Evolutionary conservation across 2,113 vertebrate species (phyloP).

Genomic region (Dissostichus mawsoni): DNA sequence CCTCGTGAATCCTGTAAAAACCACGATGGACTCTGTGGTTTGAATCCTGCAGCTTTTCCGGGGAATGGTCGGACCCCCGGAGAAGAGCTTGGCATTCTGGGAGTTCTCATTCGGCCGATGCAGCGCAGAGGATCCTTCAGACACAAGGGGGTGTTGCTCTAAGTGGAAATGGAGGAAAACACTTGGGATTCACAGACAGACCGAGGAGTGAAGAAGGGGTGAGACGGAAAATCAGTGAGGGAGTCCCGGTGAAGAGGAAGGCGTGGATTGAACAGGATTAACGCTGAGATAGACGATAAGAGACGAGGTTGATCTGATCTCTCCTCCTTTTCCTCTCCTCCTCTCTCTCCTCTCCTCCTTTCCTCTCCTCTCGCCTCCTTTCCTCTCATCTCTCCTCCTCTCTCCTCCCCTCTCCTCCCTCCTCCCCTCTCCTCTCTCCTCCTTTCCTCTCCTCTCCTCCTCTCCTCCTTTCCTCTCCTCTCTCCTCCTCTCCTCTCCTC

Average conservation of each 20-base stretch:
- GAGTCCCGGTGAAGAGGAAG: conserved; percentile 81
- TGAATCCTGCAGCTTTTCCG: conserved; percentile 10
- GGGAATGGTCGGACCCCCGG: conserved; percentile 33
- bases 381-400: too few relatives aligned
- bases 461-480: too few relatives aligned
- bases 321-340: too few relatives aligned
- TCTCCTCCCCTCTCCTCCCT: too few relatives aligned
- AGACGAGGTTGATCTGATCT: background rate
- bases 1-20: background rate
- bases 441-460: too few relatives aligned
- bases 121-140: conserved; percentile 64
- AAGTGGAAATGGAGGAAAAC: conserved; percentile 6
- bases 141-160: conserved; percentile 19
- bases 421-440: too few relatives aligned
- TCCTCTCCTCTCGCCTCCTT: too few relatives aligned
- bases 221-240: conserved; percentile 41
- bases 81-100: conserved; percentile 82
- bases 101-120: conserved; percentile 80
- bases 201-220: conserved; percentile 79
- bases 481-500: too few relatives aligned
- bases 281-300: background rate
- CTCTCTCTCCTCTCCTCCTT: too few relatives aligned
- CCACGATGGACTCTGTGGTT: background rate
- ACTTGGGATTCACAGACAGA: conserved; percentile 27
- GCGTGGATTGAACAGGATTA: conserved; percentile 74